phyloP scores from a whole-genome alignment of 2,113 vertebrate species.

The Leiothrix lutea region DNA sequence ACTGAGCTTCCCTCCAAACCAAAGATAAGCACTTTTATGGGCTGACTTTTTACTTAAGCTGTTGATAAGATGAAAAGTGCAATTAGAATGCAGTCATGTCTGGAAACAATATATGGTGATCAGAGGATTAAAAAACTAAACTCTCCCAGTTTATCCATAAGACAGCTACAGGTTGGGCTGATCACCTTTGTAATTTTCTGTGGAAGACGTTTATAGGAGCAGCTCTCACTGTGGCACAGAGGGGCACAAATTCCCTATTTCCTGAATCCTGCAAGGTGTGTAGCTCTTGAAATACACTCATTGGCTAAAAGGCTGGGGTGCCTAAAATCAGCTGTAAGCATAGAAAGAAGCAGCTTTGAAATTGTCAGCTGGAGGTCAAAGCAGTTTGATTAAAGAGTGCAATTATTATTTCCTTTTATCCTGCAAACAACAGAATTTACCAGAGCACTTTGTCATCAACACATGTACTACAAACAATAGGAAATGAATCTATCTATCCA shows the following conservation, averaged over 20 bases:
- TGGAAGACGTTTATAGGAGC: not conserved
- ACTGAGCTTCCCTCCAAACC: not conserved
- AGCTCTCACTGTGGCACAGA: not conserved
- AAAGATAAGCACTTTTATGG: not conserved
- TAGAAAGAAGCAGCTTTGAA: not conserved
- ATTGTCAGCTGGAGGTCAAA: conserved; percentile 46
- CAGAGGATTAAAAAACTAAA: not conserved
- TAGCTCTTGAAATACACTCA: not conserved
- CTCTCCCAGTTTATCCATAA: not conserved
- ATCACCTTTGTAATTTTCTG: not conserved
- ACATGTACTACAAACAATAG: not conserved
- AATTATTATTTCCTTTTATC: conserved; percentile 28
- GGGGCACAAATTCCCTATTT: accelerated
- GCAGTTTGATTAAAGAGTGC: conserved; percentile 21
- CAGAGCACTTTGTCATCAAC: not conserved
- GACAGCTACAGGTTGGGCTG: not conserved
- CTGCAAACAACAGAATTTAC: not conserved
- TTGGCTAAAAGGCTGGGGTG: not conserved
- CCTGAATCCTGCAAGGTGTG: not conserved
- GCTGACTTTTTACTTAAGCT: not conserved
- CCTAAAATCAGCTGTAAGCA: not conserved
- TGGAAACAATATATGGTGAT: not conserved
- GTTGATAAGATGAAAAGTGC: not conserved
- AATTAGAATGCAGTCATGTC: not conserved
- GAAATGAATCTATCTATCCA: conserved; percentile 20